Conservation (phyloP, 2,113 vertebrate genomes). For the Anhinga anhinga region DNA sequence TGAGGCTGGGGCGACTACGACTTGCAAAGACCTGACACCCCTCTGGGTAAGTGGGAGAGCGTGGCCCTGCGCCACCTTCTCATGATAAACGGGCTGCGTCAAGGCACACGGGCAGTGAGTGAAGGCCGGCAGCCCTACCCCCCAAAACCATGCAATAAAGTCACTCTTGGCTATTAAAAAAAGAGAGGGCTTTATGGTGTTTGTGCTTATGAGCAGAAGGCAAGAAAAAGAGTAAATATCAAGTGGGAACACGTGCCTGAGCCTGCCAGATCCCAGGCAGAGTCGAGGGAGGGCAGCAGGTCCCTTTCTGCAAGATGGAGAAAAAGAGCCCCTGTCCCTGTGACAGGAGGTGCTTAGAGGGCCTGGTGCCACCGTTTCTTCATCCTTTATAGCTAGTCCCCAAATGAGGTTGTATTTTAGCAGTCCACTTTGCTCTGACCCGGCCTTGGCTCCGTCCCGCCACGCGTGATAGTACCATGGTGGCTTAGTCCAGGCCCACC, state of each 20-base stretch:
- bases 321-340: background rate
- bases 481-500: background rate
- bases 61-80: background rate
- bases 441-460: background rate
- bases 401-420: background rate
- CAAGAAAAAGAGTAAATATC: background rate
- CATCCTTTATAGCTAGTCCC: background rate
- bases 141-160: background rate
- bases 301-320: background rate
- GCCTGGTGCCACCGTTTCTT: background rate
- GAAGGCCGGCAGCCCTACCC: background rate
- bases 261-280: background rate
- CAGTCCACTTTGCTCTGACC: background rate
- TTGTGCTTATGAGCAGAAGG: background rate
- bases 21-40: background rate
- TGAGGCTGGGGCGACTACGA: background rate
- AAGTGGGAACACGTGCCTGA: background rate
- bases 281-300: background rate
- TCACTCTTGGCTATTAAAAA: background rate
- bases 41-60: background rate
- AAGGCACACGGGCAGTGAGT: background rate
- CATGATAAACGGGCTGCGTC: background rate
- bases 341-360: accelerated
- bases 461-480: accelerated
- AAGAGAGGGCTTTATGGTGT: background rate